Evolutionary conservation across 2,888 invertebrate genomes (phyloP), one percentile per base, ranked within the genome.

Genomic region (Anthoptus insignis): DNA sequence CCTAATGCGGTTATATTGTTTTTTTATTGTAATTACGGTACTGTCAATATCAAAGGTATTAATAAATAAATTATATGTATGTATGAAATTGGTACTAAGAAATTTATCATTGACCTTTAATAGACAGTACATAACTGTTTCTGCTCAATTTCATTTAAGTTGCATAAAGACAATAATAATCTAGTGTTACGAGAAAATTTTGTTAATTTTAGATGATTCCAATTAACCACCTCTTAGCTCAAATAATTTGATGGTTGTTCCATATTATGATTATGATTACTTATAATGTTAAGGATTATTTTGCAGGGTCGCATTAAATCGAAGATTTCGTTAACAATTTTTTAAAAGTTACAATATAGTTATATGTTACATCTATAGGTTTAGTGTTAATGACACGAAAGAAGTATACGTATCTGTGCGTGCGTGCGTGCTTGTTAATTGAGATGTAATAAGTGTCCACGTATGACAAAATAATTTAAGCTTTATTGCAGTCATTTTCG

Each of bases 181-280:
- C 19, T 42, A 42, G 19, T 42, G 3, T 1, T 16, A 16, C 7
- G 39, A 24, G 5, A 37, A 37, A n/a, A 39, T 9, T 29, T 45
- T 19, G 8, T 13, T 50, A 9, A 29, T 19, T 42, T 42, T 9
- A 27, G 19, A 57, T n/a, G 14, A 45, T 57, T 57, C 45, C 57
- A 4, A 45, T 21, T 22, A 19, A 47, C 32, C 57, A 45, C 45
- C 47, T 45, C 8, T 58, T 53, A 37, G 34, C 29, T 21, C 52
- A 16, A 32, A 3, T 32, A 52, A n/a, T 32, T 37, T 37, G 8
- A n/a, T 2, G 22, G 34, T 37, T 37, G 37, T n/a, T 22, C 37
- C 22, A 14, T n/a, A 8, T 19, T 19, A 27, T 27, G 7, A 27
- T 14, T 19, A 22, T 37, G 3, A 50, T 19, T 27, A 11, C 3